Evolutionary conservation across 2,113 vertebrate species (phyloP).

Genomic region (Melanerpes aurifrons): DNA sequence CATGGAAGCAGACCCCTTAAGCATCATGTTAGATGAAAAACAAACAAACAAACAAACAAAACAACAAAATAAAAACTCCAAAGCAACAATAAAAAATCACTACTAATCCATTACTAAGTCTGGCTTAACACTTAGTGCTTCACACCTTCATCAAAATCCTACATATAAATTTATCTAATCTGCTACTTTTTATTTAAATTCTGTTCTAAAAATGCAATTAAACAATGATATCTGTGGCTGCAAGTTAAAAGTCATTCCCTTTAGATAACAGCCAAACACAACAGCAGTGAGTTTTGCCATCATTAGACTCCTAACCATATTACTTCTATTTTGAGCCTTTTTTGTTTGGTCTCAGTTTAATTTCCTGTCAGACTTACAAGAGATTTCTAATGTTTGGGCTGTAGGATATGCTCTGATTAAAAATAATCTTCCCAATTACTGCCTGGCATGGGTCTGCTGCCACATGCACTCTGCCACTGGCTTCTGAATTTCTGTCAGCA

Average conservation of each 20-base stretch:
- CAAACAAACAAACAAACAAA: background rate
- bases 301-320: slow-evolving; percentile 67
- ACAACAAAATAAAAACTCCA: too few species aligned
- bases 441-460: slow-evolving; percentile 72
- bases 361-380: slow-evolving; percentile 81
- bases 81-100: background rate
- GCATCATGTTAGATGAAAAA: background rate
- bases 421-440: slow-evolving; percentile 85
- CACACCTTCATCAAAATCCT: slow-evolving; percentile 7
- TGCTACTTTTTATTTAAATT: slow-evolving; percentile 40
- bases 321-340: slow-evolving; percentile 67
- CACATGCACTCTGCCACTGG: slow-evolving; percentile 74
- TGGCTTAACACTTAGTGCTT: background rate
- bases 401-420: slow-evolving; percentile 84
- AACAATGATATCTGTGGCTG: slow-evolving; percentile 63
- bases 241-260: slow-evolving; percentile 46
- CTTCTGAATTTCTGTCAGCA: slow-evolving; percentile 76
- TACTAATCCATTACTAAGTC: background rate
- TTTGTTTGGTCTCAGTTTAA: slow-evolving; percentile 79
- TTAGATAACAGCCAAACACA: slow-evolving; percentile 56
- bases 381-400: slow-evolving; percentile 81
- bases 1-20: background rate
- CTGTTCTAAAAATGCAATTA: slow-evolving; percentile 55
- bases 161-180: background rate
- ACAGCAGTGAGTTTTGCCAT: slow-evolving; percentile 58